Evolutionary conservation across 2,797 vertebrate species (phyloP).

Genomic region (Neomorphus geoffroyi): DNA sequence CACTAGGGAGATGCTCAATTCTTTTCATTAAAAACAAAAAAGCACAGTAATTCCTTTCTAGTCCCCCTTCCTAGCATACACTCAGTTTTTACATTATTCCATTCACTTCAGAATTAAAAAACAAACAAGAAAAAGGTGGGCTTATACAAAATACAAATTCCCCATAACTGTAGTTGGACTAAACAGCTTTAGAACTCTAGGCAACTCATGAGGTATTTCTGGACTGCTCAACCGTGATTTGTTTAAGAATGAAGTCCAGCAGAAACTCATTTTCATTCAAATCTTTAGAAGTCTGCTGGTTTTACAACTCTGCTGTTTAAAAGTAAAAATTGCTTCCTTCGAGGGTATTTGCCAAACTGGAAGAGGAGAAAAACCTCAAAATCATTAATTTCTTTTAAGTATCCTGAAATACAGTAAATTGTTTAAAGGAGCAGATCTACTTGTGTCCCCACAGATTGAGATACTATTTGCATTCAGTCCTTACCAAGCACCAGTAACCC

Average conservation of each 20-base stretch:
- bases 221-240: not conserved
- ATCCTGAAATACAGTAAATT: not conserved
- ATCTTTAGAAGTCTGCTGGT: not conserved
- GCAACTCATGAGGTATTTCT: not conserved
- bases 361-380: not conserved
- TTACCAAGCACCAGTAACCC: not conserved
- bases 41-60: not conserved
- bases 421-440: not conserved
- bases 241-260: not conserved
- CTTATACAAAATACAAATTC: not conserved
- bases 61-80: not conserved
- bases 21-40: not conserved
- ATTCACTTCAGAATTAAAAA: not conserved
- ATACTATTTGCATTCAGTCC: not conserved
- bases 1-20: not conserved
- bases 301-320: not conserved
- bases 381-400: not conserved
- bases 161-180: not conserved
- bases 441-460: not conserved
- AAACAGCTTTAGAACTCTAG: not conserved
- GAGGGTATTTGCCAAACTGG: not conserved
- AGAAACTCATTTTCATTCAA: not conserved
- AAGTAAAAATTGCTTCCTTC: not conserved
- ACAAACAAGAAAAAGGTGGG: not conserved
- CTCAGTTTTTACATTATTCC: not conserved